A percentile compares a stretch with the other conserved stretches of the same genome.
Conservation (phyloP, 2,888 invertebrate species). For the Parnassius apollo region DNA sequence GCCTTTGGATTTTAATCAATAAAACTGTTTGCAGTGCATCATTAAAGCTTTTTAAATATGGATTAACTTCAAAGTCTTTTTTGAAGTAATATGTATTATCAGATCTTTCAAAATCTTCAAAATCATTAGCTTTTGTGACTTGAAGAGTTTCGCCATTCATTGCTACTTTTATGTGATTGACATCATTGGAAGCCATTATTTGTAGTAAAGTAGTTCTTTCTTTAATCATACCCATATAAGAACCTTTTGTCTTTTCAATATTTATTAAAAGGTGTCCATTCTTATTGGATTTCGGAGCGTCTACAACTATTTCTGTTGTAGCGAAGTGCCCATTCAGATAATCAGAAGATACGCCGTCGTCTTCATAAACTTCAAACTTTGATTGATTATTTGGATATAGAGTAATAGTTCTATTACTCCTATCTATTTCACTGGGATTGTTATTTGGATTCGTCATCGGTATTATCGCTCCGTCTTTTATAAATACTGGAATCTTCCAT, state of each 20-base stretch:
- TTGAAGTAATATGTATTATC: constrained; percentile 56
- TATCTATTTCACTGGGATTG: constrained; percentile 59
- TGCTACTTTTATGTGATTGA: constrained; percentile 49
- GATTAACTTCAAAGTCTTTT: constrained; percentile 52
- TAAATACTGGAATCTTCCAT: constrained; percentile 70
- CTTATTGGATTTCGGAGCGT: constrained; percentile 47
- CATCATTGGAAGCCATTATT: constrained; percentile 52
- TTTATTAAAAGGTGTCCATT: constrained; percentile 49
- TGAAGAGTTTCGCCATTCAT: constrained; percentile 49
- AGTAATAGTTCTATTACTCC: constrained; percentile 53
- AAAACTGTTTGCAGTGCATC: constrained; percentile 49
- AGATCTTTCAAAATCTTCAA: constrained; percentile 49
- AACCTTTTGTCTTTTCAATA: constrained; percentile 56
- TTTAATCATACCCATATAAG: constrained; percentile 52
- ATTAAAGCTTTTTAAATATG: constrained; percentile 47
- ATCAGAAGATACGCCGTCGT: constrained; percentile 61
- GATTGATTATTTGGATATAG: constrained; percentile 59
- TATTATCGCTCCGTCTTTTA: constrained; percentile 68
- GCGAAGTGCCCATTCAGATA: constrained; percentile 53
- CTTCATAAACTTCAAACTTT: constrained; percentile 61
- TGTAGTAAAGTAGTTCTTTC: constrained; percentile 57
- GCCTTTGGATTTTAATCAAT: constrained; percentile 55
- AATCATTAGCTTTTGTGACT: constrained; percentile 45
- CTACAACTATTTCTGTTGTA: constrained; percentile 49
- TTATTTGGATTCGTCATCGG: constrained; percentile 69